These are phyloP conservation scores for Rhinogobio ventralis DNA, from an alignment of 2,797 vertebrate genomes.

Conservation along the genomic window DNA sequence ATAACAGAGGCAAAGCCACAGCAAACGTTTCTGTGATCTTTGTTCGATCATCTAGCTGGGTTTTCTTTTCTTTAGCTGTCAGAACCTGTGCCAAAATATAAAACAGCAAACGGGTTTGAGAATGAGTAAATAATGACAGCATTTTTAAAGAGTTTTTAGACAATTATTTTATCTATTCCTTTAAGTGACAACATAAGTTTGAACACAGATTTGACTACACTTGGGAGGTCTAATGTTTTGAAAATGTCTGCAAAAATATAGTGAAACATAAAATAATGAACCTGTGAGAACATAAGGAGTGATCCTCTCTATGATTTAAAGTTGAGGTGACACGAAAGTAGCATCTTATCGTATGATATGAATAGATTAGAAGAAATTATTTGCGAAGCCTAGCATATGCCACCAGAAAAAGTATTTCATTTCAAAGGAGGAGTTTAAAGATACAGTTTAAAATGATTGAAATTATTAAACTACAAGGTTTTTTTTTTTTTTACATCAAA, in stretches of 20 bases:
- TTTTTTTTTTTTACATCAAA: not conserved
- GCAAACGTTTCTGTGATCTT: slow-evolving; percentile 88
- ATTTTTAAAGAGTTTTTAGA: not conserved
- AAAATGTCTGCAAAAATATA: not conserved
- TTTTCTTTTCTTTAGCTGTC: slow-evolving; percentile 89
- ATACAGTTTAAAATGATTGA: not conserved
- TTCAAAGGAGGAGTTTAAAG: not conserved
- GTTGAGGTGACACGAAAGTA: not conserved
- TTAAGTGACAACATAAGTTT: not conserved
- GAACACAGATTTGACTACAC: not conserved
- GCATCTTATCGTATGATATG: not conserved
- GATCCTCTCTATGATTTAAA: not conserved
- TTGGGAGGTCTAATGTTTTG: not conserved
- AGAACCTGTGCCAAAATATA: slow-evolving; percentile 75
- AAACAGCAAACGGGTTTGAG: not conserved
- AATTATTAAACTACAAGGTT: not conserved
- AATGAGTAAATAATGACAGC: not conserved
- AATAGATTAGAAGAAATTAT: not conserved
- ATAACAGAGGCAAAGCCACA: slow-evolving; percentile 84
- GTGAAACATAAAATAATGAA: not conserved
- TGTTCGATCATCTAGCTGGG: slow-evolving; percentile 87
- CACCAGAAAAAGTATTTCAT: not conserved
- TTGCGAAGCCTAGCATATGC: not conserved
- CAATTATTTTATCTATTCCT: not conserved
- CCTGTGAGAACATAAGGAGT: too few relatives aligned